Percentiles rank a stretch among this genome's conserved stretches.
Conservation (phyloP, 2,797 vertebrate species). For the Crypturellus tataupa region DNA sequence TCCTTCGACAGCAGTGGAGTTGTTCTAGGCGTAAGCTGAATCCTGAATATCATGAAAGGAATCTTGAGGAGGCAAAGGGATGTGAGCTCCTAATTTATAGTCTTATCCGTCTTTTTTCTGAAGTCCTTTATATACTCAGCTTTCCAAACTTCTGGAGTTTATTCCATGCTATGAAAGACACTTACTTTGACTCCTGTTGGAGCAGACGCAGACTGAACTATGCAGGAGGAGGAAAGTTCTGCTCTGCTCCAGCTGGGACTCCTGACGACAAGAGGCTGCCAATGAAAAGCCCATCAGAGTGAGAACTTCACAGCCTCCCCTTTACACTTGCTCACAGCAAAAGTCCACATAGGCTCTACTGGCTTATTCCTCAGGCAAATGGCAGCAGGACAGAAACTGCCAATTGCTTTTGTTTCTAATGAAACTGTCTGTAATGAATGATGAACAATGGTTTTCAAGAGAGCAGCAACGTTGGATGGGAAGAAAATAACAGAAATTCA, state of each 20-base stretch:
- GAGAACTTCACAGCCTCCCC: background rate
- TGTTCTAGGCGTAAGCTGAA: conserved; percentile 22
- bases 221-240: background rate
- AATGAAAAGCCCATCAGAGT: conserved; percentile 5
- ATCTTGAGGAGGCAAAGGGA: conserved; percentile 11
- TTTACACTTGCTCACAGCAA: background rate
- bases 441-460: background rate
- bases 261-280: background rate
- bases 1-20: background rate
- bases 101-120: background rate
- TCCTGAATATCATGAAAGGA: conserved; percentile 17
- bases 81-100: conserved; percentile 36
- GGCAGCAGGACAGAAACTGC: background rate
- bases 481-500: background rate
- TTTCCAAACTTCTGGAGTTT: background rate
- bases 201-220: background rate
- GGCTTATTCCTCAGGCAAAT: background rate
- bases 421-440: background rate
- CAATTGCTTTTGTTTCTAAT: background rate
- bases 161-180: conserved; percentile 8
- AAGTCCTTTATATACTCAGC: background rate
- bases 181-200: background rate
- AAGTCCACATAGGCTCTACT: background rate
- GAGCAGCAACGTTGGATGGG: background rate
- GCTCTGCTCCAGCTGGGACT: conserved; percentile 23